Evolutionary conservation across 2,113 vertebrate genomes (phyloP).

Genomic region (Prinia subflava): DNA sequence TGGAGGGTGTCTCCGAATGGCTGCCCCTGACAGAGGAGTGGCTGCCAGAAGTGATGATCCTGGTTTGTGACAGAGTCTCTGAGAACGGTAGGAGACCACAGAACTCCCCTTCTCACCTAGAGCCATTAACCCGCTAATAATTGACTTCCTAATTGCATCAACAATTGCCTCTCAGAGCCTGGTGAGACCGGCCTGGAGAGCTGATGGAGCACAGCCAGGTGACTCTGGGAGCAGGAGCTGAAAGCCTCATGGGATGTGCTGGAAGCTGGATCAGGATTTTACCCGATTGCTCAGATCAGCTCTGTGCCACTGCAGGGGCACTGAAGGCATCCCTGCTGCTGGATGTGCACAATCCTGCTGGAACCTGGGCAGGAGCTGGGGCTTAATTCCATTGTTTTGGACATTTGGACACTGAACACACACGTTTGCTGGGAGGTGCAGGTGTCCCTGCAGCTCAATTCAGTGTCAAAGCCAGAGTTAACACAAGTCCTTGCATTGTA

Average conservation of each 20-base stretch:
- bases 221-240: neutral
- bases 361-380: neutral
- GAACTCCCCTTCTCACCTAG: neutral
- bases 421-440: neutral
- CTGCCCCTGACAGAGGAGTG: slow-evolving; percentile 88
- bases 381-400: neutral
- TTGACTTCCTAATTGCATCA: neutral
- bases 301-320: neutral
- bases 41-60: slow-evolving; percentile 91
- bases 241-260: neutral
- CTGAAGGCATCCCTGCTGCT: neutral
- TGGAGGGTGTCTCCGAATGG: slow-evolving; percentile 85
- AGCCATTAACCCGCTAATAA: neutral
- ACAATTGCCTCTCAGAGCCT: neutral
- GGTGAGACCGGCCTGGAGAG: neutral
- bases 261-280: neutral
- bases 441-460: neutral
- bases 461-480: neutral
- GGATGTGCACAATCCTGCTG: neutral
- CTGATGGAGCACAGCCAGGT: neutral
- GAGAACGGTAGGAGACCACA: slow-evolving; percentile 78
- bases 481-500: neutral
- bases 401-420: neutral
- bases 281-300: neutral
- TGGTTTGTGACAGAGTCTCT: slow-evolving; percentile 90